phyloP scores from a whole-genome alignment of 1,140 invertebrate species.

The Bombus affinis region DNA sequence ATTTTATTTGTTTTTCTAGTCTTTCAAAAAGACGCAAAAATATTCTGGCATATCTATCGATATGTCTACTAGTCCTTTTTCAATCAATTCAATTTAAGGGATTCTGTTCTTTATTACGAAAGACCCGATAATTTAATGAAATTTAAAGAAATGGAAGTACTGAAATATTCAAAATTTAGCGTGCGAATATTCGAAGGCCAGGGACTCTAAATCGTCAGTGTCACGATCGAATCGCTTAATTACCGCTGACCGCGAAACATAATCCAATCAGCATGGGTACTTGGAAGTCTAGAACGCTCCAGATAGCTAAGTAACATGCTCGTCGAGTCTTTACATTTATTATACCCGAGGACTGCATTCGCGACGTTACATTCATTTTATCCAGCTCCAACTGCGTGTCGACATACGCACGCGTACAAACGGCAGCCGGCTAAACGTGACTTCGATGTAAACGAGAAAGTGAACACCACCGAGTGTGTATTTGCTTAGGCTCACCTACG shows the following conservation, averaged over 20 bases:
- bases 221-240: background rate
- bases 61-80: too few relatives aligned
- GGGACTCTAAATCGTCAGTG: background rate
- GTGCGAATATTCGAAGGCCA: background rate
- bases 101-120: too few relatives aligned
- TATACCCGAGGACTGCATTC: constrained; percentile 23
- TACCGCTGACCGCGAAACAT: background rate
- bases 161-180: too few relatives aligned
- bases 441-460: constrained; percentile 71
- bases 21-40: too few relatives aligned
- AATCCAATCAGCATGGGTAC: background rate
- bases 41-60: too few relatives aligned
- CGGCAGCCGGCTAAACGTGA: constrained; percentile 60
- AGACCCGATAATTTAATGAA: too few relatives aligned
- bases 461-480: constrained; percentile 57
- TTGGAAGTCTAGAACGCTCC: background rate
- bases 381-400: constrained; percentile 25
- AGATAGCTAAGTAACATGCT: constrained; percentile 19
- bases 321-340: constrained; percentile 40
- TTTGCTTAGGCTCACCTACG: constrained; percentile 54
- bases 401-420: background rate
- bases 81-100: too few relatives aligned
- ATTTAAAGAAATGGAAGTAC: too few relatives aligned
- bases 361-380: constrained; percentile 50
- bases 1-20: too few relatives aligned